These are phyloP conservation scores for Drosophila kanekoi DNA, from an alignment of 2,888 invertebrate species.

Conservation along the genomic window DNA sequence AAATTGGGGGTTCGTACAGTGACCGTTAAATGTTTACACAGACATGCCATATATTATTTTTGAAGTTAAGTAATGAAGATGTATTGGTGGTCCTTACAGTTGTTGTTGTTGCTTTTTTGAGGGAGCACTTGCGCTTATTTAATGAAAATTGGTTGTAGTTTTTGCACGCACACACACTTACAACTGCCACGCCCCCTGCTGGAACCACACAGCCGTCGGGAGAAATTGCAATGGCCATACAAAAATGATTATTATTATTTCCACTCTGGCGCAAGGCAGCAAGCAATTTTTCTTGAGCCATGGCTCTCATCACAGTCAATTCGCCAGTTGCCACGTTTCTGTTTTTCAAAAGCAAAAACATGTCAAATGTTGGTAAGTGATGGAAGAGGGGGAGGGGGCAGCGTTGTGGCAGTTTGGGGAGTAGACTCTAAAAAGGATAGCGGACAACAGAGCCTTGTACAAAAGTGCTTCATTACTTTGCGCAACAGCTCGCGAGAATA, in stretches of 20 bases:
- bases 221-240: constrained; percentile 59
- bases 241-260: constrained; percentile 79
- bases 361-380: constrained; percentile 20
- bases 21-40: constrained; percentile 63
- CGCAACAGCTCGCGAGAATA: constrained; percentile 82
- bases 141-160: constrained; percentile 79
- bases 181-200: background rate
- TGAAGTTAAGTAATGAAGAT: constrained; percentile 74
- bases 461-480: constrained; percentile 80
- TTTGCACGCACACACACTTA: constrained; percentile 38
- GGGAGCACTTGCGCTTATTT: constrained; percentile 49
- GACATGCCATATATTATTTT: constrained; percentile 68
- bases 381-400: background rate
- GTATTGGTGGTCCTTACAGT: constrained; percentile 57
- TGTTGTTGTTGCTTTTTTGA: constrained; percentile 23
- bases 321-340: constrained; percentile 36
- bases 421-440: constrained; percentile 55
- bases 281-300: constrained; percentile 67
- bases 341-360: constrained; percentile 52
- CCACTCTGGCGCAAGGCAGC: constrained; percentile 53
- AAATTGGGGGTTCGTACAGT: constrained; percentile 16
- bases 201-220: background rate
- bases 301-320: constrained; percentile 56
- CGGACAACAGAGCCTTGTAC: constrained; percentile 20
- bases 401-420: background rate